These are phyloP conservation scores for Caenorhabditis becei DNA, from an alignment of 2,888 invertebrate genomes.

Conservation along the genomic window DNA sequence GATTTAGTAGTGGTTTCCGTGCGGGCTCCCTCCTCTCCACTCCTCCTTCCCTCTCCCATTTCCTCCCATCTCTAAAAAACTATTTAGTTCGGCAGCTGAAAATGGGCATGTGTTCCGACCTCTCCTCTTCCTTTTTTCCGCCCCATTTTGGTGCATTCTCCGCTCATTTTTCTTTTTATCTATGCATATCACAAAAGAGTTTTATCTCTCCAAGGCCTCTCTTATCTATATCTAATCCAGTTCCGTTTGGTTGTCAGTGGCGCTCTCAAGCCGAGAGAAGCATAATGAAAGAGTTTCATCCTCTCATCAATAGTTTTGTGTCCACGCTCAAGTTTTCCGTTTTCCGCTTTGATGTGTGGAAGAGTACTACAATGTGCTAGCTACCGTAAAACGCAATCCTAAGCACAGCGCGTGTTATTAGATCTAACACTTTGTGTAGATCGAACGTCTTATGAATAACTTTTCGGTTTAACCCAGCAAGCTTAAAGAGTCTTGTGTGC, in stretches of 20 bases:
- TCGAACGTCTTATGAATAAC: too few relatives aligned
- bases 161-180: not conserved
- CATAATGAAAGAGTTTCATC: not conserved
- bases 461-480: too few relatives aligned
- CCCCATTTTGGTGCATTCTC: not conserved
- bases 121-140: not conserved
- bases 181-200: not conserved
- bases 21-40: too few relatives aligned
- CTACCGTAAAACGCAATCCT: too few relatives aligned
- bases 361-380: too few relatives aligned
- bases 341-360: too few relatives aligned
- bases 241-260: not conserved
- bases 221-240: not conserved
- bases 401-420: too few relatives aligned
- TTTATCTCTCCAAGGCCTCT: not conserved
- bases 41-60: too few relatives aligned
- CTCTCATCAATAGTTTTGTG: not conserved
- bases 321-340: not conserved
- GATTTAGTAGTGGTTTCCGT: conserved; percentile 46
- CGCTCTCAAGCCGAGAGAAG: not conserved
- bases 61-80: not conserved
- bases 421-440: too few relatives aligned
- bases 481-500: too few relatives aligned
- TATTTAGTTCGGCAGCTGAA: conserved; percentile 7
- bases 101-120: not conserved